Base-by-base conservation (phyloP, 2,797 vertebrate species). In the Chloroceryle inda region DNA sequence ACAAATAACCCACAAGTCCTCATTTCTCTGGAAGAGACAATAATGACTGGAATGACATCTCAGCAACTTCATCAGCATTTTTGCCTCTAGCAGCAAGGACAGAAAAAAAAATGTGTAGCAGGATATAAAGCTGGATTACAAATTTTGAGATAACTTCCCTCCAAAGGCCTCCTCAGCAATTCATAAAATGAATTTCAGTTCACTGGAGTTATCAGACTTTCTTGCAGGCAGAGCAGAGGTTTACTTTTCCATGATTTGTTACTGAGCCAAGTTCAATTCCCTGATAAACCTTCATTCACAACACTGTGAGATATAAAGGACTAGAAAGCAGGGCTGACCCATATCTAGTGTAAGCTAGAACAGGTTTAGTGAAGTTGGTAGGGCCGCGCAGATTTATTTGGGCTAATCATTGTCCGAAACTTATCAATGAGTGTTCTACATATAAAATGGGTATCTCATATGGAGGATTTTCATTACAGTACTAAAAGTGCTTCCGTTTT, bases 71-170 rank as follows among this genome's bases (percentile, higher is more conserved):
- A 35, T 63, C 62, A 93, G 35, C 26, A 66, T 95, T 93, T 76
- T 50, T 94, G 31, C 23, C 18, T 83, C 29, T 84, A 45, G 56
- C 31, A 83, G 31, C 40, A 96, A 92, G 47, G 56, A 47, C 27
- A 22, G 18, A 75, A 91, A 80, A 58, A 31, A 4, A 21, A 55
- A 55, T 53, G 4, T 56, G 33, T 69, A 62, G 19, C 9, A 7
- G 88, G 84, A 74, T n/a, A 44, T 78, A 88, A 94, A 92, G n/a
- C 31, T 12, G 11, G 52, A 89, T 72, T 85, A 79, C 13, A 75
- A 50, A 45, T 63, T 92, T 91, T 6, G 9, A 81, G 85, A 77
- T 79, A 71, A 86, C 74, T 67, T 82, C 35, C 16, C 18, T 89
- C 59, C 74, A 61, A 88, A 92, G 26, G 21, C 23, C 14, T 84